Percentiles rank a stretch among this genome's conserved stretches.
Conservation (phyloP, 1,140 invertebrate species). For the Piezodorus guildinii region DNA sequence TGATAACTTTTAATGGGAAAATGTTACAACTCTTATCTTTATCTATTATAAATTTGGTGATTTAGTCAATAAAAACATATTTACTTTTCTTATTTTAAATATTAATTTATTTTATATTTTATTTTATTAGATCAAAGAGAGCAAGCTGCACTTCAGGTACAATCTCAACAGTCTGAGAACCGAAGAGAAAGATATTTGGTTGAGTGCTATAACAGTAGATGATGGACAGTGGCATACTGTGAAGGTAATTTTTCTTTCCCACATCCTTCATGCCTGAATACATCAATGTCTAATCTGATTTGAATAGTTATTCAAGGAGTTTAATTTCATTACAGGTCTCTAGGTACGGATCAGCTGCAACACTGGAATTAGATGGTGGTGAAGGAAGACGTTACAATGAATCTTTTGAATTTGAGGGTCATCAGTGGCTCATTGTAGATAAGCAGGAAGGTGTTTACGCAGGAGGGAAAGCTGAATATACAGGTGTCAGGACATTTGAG, state of each 20-base stretch:
- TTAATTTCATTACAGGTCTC: slow-evolving; percentile 32
- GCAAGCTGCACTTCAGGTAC: slow-evolving; percentile 77
- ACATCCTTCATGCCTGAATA: too few species aligned
- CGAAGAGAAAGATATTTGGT: slow-evolving; percentile 80
- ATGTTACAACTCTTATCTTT: too few species aligned
- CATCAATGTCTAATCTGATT: too few species aligned
- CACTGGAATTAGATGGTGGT: slow-evolving; percentile 84
- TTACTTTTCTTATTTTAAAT: too few species aligned
- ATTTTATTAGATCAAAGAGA: slow-evolving; percentile 62
- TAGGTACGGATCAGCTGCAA: slow-evolving; percentile 87
- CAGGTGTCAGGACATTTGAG: slow-evolving; percentile 80
- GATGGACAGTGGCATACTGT: slow-evolving; percentile 97
- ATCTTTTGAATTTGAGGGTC: slow-evolving; percentile 79
- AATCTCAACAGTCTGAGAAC: slow-evolving; percentile 83
- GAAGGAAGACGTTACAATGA: slow-evolving; percentile 91
- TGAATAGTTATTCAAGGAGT: too few species aligned
- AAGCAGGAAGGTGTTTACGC: slow-evolving; percentile 91
- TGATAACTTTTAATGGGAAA: too few species aligned
- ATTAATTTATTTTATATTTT: slow-evolving; percentile 14
- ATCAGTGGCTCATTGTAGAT: slow-evolving; percentile 83
- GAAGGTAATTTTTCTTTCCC: slow-evolving; percentile 44
- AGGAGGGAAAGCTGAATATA: slow-evolving; percentile 89
- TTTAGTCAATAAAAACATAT: too few species aligned
- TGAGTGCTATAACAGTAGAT: slow-evolving; percentile 78
- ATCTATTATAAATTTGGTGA: neutral